Base-by-base conservation (phyloP, 2,797 vertebrate genomes). In the Clarias laeviceps region DNA sequence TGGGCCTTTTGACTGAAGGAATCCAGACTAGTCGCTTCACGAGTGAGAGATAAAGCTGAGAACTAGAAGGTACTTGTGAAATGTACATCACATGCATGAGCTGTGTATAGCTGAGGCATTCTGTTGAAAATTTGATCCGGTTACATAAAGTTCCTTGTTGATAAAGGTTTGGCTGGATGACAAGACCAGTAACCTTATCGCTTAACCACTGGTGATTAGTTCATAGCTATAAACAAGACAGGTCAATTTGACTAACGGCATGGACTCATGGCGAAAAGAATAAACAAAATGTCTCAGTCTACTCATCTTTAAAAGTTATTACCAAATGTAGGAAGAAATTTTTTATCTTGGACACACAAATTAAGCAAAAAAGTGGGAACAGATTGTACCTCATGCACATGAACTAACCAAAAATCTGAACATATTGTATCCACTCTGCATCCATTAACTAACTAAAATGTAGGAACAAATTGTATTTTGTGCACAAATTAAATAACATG, bases 1-100 rank as follows among this genome's bases (percentile, higher is more conserved):
- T 84, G 86, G 86, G 80, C 61, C 66, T 84, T 90, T 90, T 88
- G 70, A 84, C 59, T 24, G 20, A 64, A 50, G 81, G 72, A 82
- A 18, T 68, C 5, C 9, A 29, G 37, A 32, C 59, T 29, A 5
- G n/a, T 50, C 27, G 11, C 32, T 84, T 84, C 64, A 15, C 2
- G 37, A 66, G 37, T 32, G 56, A 57, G 56, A 82, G 64, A 80
- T 32, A 50, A 66, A 65, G 62, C 76, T 11, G 57, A 84, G 68
- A 57, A 15, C 57, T 85, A 66, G 72, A 74, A 69, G n/a, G 29
- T 62, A 69, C n/a, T 11, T 85, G 84, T 85, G 82, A 89, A 87
- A 84, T 78, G 56, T 37, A 80, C 62, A 54, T 65, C 24, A 24
- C 61, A 18, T 40, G 50, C 34, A 69, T 27, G 40, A 50, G 27